Conservation (phyloP, 2,888 invertebrate genomes). For the Horisme vitalbata region DNA sequence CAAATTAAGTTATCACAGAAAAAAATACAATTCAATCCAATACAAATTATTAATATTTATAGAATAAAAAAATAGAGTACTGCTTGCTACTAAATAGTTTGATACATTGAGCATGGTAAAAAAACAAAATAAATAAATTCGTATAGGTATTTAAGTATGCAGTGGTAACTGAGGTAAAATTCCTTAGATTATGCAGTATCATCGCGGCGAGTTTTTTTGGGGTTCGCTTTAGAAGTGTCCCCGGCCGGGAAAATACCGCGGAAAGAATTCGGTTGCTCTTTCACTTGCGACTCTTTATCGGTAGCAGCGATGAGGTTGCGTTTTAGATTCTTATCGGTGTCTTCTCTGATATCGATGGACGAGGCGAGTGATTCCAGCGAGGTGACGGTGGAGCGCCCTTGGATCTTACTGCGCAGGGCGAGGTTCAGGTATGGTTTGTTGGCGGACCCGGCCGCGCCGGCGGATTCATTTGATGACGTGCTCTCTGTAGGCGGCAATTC, state of each 20-base stretch:
- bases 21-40: no score
- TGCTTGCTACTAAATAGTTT: no score
- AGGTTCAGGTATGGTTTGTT: slow-evolving; percentile 54
- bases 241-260: slow-evolving; percentile 55
- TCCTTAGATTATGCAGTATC: slow-evolving; percentile 22
- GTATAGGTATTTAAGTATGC: no score
- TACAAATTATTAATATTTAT: no score
- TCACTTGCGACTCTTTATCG: slow-evolving; percentile 65
- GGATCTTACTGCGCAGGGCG: slow-evolving; percentile 46
- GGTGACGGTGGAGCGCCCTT: slow-evolving; percentile 75
- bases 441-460: slow-evolving; percentile 13
- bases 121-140: no score
- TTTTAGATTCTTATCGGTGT: slow-evolving; percentile 48
- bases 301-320: slow-evolving; percentile 52
- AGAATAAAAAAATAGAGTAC: no score
- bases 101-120: no score
- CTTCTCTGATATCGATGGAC: slow-evolving; percentile 60
- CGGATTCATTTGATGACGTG: slow-evolving; percentile 24
- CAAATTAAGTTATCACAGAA: no score
- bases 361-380: slow-evolving; percentile 80
- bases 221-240: slow-evolving; percentile 45
- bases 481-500: slow-evolving; percentile 38
- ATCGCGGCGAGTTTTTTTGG: slow-evolving; percentile 54
- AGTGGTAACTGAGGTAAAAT: slow-evolving; percentile 17
- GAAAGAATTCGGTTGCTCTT: slow-evolving; percentile 58